Evolutionary conservation across 2,888 invertebrate genomes (phyloP).

Genomic region (Fragum sueziense): DNA sequence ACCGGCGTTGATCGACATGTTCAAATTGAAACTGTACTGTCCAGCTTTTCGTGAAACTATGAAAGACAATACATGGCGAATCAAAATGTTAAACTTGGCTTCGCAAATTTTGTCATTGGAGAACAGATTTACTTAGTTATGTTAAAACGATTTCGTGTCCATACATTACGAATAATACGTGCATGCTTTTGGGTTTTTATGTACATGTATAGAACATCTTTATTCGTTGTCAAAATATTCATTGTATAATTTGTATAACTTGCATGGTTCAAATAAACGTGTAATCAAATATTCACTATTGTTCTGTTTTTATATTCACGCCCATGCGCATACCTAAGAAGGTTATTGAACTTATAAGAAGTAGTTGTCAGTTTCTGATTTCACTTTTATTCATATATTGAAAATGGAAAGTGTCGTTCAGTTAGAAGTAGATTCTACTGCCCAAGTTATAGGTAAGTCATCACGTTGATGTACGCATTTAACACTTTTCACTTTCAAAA

Average conservation of each 20-base stretch:
- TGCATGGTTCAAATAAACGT: too few species aligned
- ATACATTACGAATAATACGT: too few species aligned
- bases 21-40: slow-evolving; percentile 35
- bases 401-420: slow-evolving; percentile 44
- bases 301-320: too few species aligned
- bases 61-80: slow-evolving; percentile 38
- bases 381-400: neutral
- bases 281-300: too few species aligned
- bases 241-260: too few species aligned
- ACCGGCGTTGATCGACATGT: slow-evolving; percentile 22
- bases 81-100: slow-evolving; percentile 32
- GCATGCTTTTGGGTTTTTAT: too few species aligned
- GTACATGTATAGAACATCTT: too few species aligned
- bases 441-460: slow-evolving; percentile 47
- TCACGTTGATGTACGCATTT: neutral
- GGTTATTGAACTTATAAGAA: slow-evolving; percentile 9
- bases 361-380: neutral
- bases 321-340: neutral
- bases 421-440: slow-evolving; percentile 39
- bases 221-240: too few species aligned
- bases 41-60: slow-evolving; percentile 43
- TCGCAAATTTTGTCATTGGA: slow-evolving; percentile 28
- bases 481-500: too few species aligned
- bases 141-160: too few species aligned
- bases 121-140: slow-evolving; percentile 15